These are phyloP conservation scores for Augiades crinisus DNA, from an alignment of 2,888 invertebrate genomes.

Conservation along the genomic window DNA sequence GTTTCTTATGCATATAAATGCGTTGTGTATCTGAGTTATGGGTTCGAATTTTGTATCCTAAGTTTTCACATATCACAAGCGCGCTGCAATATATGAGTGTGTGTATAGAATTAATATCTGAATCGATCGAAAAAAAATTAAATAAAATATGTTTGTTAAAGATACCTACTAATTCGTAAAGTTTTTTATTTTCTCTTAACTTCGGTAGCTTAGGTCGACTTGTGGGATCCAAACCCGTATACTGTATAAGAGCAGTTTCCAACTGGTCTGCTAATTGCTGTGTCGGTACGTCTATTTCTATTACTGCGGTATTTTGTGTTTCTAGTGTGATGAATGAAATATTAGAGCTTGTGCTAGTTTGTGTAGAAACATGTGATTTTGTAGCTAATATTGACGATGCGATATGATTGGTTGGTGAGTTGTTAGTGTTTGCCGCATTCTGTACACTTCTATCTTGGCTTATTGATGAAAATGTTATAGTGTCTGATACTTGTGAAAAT, in stretches of 20 bases:
- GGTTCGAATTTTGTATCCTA: not conserved
- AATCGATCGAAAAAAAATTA: constrained; percentile 3
- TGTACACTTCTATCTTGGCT: too few species aligned
- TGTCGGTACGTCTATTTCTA: not conserved
- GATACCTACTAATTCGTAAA: not conserved
- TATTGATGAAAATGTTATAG: too few species aligned
- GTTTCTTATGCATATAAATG: not conserved
- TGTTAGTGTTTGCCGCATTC: too few species aligned
- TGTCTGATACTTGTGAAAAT: too few species aligned
- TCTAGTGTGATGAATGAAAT: too few species aligned
- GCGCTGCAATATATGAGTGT: not conserved
- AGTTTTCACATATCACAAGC: not conserved
- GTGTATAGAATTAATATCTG: not conserved
- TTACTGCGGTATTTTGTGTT: too few species aligned
- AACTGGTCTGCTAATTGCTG: not conserved
- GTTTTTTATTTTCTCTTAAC: constrained; percentile 2
- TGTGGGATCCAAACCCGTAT: not conserved
- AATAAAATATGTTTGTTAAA: constrained; percentile 19
- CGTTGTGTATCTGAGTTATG: not conserved
- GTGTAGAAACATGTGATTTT: not conserved
- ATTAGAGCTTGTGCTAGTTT: not conserved
- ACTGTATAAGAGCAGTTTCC: not conserved
- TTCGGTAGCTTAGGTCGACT: constrained; percentile 24
- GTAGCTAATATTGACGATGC: not conserved
- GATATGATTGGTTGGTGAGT: not conserved